Conservation (phyloP, 2,797 vertebrate genomes). For the Catharus ustulatus region DNA sequence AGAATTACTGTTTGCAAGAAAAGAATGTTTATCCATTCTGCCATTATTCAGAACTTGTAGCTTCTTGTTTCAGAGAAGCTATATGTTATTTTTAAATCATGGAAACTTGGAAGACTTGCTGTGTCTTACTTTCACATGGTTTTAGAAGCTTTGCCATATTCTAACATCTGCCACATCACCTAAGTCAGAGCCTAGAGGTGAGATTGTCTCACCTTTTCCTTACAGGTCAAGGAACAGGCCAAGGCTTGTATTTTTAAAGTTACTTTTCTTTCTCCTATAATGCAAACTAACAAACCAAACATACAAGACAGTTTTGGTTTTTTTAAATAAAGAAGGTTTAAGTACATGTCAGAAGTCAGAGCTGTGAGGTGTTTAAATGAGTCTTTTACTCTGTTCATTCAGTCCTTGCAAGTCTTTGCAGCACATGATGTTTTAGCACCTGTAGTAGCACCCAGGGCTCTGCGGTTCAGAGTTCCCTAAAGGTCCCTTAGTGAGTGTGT, state of each 20-base stretch:
- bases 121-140: not conserved
- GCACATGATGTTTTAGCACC: not conserved
- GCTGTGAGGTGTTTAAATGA: not conserved
- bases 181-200: not conserved
- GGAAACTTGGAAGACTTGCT: not conserved
- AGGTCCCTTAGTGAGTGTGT: not conserved
- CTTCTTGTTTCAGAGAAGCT: conserved; percentile 13
- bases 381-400: not conserved
- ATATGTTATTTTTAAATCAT: not conserved
- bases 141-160: not conserved
- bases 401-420: not conserved
- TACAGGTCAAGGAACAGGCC: not conserved
- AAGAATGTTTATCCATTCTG: not conserved
- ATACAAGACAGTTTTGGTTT: not conserved
- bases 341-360: not conserved
- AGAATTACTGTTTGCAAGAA: not conserved
- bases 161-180: not conserved
- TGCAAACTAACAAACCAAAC: not conserved
- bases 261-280: not conserved
- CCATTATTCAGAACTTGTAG: not conserved
- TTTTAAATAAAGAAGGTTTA: not conserved
- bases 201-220: not conserved
- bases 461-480: not conserved
- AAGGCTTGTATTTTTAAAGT: not conserved
- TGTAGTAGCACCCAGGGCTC: not conserved